Conservation (phyloP, 2,888 invertebrate species). For the Melinaea menophilus region DNA sequence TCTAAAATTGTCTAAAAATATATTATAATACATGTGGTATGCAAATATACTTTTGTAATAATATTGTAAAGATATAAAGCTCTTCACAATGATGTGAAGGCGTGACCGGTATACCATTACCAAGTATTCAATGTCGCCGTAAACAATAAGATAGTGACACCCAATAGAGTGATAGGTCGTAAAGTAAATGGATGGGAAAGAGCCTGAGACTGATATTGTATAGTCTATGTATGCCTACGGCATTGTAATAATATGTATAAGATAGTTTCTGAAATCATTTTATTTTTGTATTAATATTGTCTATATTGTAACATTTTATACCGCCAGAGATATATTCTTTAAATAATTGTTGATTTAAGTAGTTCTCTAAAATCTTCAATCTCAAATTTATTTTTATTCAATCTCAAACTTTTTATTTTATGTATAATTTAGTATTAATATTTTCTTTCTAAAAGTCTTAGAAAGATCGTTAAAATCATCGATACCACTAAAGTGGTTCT, state of each 20-base stretch:
- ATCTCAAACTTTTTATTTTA: neutral
- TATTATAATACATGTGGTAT: too few species aligned
- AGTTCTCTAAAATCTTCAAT: neutral
- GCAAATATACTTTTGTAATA: neutral
- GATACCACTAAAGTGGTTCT: conserved; percentile 23
- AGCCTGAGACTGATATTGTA: conserved; percentile 25
- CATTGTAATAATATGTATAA: neutral
- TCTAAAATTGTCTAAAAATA: too few species aligned
- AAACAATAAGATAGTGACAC: conserved; percentile 28
- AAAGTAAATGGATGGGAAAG: conserved; percentile 26
- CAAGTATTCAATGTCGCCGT: conserved; percentile 19
- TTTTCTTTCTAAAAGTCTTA: conserved; percentile 6
- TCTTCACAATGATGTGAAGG: neutral
- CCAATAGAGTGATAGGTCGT: conserved; percentile 27
- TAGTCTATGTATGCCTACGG: conserved; percentile 6
- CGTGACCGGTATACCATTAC: conserved; percentile 10
- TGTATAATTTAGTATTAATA: neutral
- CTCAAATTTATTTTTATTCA: neutral
- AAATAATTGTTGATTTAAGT: too few species aligned
- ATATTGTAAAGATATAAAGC: neutral
- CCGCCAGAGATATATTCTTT: too few species aligned
- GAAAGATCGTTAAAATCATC: conserved; percentile 20
- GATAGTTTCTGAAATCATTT: too few species aligned
- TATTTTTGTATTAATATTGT: too few species aligned
- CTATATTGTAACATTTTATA: too few species aligned